Evolutionary conservation across 2,797 vertebrate species (phyloP), one percentile per base, ranked within the genome.

Genomic region (Anguilla anguilla): DNA sequence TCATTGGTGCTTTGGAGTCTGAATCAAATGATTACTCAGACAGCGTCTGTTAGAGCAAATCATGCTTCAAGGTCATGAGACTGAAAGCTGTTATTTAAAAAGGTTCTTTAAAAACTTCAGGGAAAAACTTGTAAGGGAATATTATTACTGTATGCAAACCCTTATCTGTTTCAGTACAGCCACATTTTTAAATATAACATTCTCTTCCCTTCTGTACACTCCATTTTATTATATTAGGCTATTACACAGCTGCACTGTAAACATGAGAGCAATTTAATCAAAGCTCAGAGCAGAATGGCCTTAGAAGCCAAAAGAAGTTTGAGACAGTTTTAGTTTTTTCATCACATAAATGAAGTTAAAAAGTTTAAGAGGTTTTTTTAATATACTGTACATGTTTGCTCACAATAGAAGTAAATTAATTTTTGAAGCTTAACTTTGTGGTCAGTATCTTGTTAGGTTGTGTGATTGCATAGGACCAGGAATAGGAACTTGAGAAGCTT

Each of bases 1-100:
- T 81, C 6, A 46, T 81, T 9, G 22, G 19, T 59, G 53, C 77
- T 59, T 57, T 79, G 49, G 55, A 79, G 86, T 86, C 59, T 86
- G 77, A 81, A 69, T 69, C 64, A 69, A 28, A 7, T 2, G 57
- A 69, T 69, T 61, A 57, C 51, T 79, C 86, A 51, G 55, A 59
- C 46, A n/a, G 55, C 79, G 35, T 31, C 49, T 86, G 72, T 86
- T 46, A 86, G 6, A 43, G 13, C 19, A 86, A 11, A 77, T 81
- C 72, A 81, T 28, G 22, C n/a, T 61, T 86, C n/a, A 57, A 55
- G 15, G 35, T 22, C 51, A 55, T 86, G 51, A 86, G 49, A 59
- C 72, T 31, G 17, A 15, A 81, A 22, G 9, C 28, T 55, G n/a
- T 22, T 86, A 59, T 86, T 79, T 31, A 19, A 22, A 35, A 77